Evolutionary conservation across 2,888 invertebrate genomes (phyloP).

Genomic region (Ormyrus nitidulus): DNA sequence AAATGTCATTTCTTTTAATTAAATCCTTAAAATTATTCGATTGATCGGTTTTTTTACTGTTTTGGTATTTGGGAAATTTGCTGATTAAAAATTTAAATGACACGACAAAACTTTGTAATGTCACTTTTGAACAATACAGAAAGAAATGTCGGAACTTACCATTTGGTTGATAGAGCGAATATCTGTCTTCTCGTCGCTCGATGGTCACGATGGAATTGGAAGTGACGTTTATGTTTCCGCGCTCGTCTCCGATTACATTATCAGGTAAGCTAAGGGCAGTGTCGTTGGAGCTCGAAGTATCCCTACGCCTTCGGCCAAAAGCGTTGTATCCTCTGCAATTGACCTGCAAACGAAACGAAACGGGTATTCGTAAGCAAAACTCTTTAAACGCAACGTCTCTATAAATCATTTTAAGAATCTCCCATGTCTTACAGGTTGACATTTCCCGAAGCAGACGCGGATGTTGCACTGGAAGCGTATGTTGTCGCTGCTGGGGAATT

Average conservation of each 20-base stretch:
- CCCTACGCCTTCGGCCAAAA: slow-evolving; percentile 89
- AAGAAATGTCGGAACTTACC: slow-evolving; percentile 75
- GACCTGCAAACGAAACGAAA: slow-evolving; percentile 77
- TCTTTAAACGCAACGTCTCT: neutral
- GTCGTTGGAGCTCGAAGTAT: slow-evolving; percentile 78
- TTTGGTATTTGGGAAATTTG: too few relatives aligned
- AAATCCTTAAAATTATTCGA: too few relatives aligned
- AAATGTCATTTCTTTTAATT: too few relatives aligned
- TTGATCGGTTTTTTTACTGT: too few relatives aligned
- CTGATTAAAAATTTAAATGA: too few relatives aligned
- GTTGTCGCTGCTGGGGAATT: slow-evolving; percentile 95
- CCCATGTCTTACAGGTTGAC: slow-evolving; percentile 89
- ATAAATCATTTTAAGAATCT: neutral
- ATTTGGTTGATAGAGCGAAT: slow-evolving; percentile 87
- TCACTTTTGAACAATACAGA: too few relatives aligned
- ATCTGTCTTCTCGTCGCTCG: slow-evolving; percentile 88
- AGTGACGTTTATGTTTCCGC: slow-evolving; percentile 94
- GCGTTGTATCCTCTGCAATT: slow-evolving; percentile 95
- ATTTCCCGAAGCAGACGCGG: slow-evolving; percentile 94
- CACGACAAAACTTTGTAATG: too few relatives aligned
- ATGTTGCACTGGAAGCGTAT: slow-evolving; percentile 97
- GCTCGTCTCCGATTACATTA: slow-evolving; percentile 77
- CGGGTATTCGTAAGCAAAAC: slow-evolving; percentile 17
- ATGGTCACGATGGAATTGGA: slow-evolving; percentile 94
- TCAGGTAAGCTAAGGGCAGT: slow-evolving; percentile 80